Conservation (phyloP, 2,888 invertebrate species). For the Aphrophora alni region DNA sequence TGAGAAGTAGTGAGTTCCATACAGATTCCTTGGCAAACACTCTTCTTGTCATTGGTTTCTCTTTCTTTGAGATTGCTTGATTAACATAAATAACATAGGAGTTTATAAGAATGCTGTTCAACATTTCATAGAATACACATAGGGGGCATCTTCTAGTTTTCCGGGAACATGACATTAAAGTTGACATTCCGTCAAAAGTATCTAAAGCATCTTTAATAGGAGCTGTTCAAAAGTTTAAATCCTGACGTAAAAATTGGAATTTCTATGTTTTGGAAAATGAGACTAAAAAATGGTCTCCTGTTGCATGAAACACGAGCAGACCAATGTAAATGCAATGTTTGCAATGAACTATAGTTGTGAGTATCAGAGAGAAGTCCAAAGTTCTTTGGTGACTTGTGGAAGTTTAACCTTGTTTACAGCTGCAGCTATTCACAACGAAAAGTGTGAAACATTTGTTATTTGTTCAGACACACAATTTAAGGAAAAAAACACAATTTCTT, state of each 20-base stretch:
- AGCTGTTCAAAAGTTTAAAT: neutral
- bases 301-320: constrained; percentile 15
- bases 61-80: constrained; percentile 9
- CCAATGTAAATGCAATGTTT: neutral
- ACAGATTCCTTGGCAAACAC: neutral
- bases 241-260: constrained; percentile 3
- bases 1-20: neutral
- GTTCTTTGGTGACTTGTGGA: neutral
- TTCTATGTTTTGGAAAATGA: constrained; percentile 19
- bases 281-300: constrained; percentile 11
- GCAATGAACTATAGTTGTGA: neutral
- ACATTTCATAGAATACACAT: too few species aligned
- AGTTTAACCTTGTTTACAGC: neutral
- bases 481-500: neutral
- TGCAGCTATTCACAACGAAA: neutral
- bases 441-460: neutral
- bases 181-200: too few species aligned
- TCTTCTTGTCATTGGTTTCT: neutral
- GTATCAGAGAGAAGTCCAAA: neutral
- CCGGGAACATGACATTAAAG: too few species aligned
- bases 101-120: constrained; percentile 7
- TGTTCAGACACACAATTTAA: neutral
- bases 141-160: neutral
- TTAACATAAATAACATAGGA: constrained; percentile 16
- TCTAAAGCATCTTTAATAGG: too few species aligned